Evolutionary conservation across 2,888 invertebrate genomes (phyloP).

Genomic region (Abrostola tripartita): DNA sequence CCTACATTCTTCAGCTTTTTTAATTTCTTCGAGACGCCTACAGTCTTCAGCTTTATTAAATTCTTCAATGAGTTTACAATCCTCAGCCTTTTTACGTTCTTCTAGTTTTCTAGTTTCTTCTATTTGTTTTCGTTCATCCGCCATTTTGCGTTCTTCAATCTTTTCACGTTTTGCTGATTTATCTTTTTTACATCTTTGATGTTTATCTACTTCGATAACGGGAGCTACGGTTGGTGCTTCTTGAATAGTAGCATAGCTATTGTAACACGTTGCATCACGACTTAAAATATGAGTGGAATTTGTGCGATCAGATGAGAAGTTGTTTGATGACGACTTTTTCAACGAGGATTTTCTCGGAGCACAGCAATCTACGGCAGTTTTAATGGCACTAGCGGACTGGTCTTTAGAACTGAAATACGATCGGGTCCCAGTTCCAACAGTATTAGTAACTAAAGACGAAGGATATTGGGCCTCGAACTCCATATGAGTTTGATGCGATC

Average conservation of each 20-base stretch:
- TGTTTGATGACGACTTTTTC: constrained; percentile 19
- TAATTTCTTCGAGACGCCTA: not conserved
- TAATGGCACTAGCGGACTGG: constrained; percentile 14
- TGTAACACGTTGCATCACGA: constrained; percentile 11
- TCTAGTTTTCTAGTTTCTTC: not conserved
- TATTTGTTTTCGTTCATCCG: not conserved
- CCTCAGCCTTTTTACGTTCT: constrained; percentile 10
- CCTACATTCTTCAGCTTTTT: not conserved
- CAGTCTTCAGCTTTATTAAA: not conserved
- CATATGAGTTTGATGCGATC: constrained; percentile 11
- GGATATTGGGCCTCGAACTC: constrained; percentile 22
- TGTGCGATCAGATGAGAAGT: not conserved
- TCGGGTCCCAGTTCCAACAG: constrained; percentile 32
- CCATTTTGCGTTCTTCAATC: constrained; percentile 3
- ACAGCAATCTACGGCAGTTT: not conserved
- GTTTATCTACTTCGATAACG: not conserved
- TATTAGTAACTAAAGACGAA: constrained; percentile 17
- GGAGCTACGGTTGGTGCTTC: not conserved
- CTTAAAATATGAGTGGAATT: constrained; percentile 21
- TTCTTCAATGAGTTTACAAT: not conserved
- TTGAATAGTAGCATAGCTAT: constrained; percentile 8
- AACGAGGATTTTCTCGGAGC: constrained; percentile 25
- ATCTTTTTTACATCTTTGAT: constrained; percentile 12
- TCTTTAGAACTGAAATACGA: constrained; percentile 24
- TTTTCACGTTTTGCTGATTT: not conserved